phyloP scores from a whole-genome alignment of 2,113 vertebrate genomes.

The Lagopus muta region DNA sequence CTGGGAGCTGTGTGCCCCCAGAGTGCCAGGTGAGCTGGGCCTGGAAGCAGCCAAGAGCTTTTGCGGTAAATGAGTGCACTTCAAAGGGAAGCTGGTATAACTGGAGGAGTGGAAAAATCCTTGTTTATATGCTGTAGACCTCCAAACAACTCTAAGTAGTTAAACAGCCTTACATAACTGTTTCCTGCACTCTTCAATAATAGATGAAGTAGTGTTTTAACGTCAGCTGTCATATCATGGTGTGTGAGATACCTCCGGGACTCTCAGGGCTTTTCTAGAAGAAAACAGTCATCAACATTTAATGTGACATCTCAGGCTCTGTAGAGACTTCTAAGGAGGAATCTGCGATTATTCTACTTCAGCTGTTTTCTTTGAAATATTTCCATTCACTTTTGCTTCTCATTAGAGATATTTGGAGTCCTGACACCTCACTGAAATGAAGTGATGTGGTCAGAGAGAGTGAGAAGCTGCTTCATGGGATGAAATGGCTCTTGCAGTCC shows the following conservation, averaged over 20 bases:
- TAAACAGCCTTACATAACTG: not conserved
- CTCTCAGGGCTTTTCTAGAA: not conserved
- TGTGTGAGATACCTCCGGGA: not conserved
- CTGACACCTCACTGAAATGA: not conserved
- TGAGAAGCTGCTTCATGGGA: not conserved
- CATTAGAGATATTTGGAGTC: not conserved
- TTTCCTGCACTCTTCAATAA: not conserved
- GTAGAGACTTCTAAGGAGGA: not conserved
- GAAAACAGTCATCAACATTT: not conserved
- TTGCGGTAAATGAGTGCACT: not conserved
- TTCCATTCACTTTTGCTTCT: not conserved
- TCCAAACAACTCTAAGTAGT: not conserved
- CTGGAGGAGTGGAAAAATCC: not conserved
- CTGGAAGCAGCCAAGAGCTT: not conserved
- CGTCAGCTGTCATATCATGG: not conserved
- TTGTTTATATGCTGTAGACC: not conserved
- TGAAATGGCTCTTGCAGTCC: not conserved
- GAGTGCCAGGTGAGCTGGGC: not conserved
- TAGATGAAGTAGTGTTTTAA: not conserved
- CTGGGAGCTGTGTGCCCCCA: not conserved
- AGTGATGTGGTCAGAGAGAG: not conserved
- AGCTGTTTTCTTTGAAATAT: not conserved
- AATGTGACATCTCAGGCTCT: not conserved
- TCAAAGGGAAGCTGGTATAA: not conserved
- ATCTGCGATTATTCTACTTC: not conserved